Percentiles rank a stretch among this genome's conserved stretches.
phyloP scores from a whole-genome alignment of 2,888 invertebrate species.

The Rhagium mordax region DNA sequence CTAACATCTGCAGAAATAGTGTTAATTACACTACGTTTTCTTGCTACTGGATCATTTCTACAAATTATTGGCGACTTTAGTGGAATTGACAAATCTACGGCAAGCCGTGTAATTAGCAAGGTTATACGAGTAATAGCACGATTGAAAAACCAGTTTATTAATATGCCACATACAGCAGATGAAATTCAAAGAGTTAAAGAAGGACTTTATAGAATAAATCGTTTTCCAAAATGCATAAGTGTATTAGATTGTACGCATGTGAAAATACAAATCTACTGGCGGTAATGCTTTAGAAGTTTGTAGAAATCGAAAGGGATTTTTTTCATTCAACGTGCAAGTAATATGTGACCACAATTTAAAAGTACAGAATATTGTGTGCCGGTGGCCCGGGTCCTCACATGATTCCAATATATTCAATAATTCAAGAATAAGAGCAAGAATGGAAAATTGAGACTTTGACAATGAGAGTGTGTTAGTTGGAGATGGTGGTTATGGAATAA shows the following conservation, averaged over 20 bases:
- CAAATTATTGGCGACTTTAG: conserved; percentile 1
- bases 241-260: conserved; percentile 56
- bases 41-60: neutral
- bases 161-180: neutral
- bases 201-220: neutral
- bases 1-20: conserved; percentile 1
- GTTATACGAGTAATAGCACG: neutral
- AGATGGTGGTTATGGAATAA: conserved; percentile 45
- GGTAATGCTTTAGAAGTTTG: conserved; percentile 49
- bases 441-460: conserved; percentile 33
- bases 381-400: conserved; percentile 57
- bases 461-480: conserved; percentile 27
- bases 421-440: conserved; percentile 16
- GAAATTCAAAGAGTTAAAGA: neutral
- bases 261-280: conserved; percentile 55
- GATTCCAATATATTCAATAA: neutral
- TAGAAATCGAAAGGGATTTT: too few species aligned
- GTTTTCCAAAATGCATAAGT: conserved; percentile 45
- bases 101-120: neutral
- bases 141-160: neutral
- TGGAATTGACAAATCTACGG: conserved; percentile 7
- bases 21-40: neutral
- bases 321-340: too few species aligned
- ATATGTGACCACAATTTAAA: conserved; percentile 44
- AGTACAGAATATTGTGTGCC: conserved; percentile 53